Evolutionary conservation across 2,888 invertebrate species (phyloP), one percentile per base, ranked within the genome.

Genomic region (Matsumyia berberina): DNA sequence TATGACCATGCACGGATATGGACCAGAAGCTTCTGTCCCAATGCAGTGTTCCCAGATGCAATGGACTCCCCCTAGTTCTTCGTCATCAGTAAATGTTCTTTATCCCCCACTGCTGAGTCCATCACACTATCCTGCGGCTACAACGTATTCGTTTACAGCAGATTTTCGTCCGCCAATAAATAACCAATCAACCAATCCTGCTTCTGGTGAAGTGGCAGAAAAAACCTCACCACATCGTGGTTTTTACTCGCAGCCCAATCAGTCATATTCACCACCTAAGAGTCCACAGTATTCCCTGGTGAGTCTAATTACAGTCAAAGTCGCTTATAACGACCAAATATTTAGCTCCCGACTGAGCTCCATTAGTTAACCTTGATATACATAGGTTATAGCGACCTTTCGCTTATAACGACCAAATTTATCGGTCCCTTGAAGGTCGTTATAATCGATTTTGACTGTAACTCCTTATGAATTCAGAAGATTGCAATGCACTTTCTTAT

Each of bases 1-100:
- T 91, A 98, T 98, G 98, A 98, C 98, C 74, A 98, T 98, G 96
- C 97, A 97, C 87, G 95, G 95, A 1, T 95, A 95, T 88, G 89
- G 92, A 89, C 87, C 92, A 89, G 90, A 91, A 60, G 89, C 88
- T 4, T 87, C 90, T 35, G 89, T 92, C 83, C 91, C 92, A 44
- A 90, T 92, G 91, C 90, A 92, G 91, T 95, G 95, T 89, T 95
- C 95, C 6, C 95, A 95, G 93, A 94, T 96, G 88, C 95, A 96
- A 91, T 96, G 96, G 96, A 94, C 94, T 86, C 94, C 95, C 82
- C 95, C 94, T 88, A 92, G 93, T 11, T 89, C 93, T 17, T 89
- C 94, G 0, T 94, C 95, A 0, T 93, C 94, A 0, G 94, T 94
- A 2, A 94, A 94, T 91, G 94, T 94, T 24, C 93, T 94, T 29